Evolutionary conservation across 2,113 vertebrate genomes (phyloP).

Genomic region (Plecotus auritus): DNA sequence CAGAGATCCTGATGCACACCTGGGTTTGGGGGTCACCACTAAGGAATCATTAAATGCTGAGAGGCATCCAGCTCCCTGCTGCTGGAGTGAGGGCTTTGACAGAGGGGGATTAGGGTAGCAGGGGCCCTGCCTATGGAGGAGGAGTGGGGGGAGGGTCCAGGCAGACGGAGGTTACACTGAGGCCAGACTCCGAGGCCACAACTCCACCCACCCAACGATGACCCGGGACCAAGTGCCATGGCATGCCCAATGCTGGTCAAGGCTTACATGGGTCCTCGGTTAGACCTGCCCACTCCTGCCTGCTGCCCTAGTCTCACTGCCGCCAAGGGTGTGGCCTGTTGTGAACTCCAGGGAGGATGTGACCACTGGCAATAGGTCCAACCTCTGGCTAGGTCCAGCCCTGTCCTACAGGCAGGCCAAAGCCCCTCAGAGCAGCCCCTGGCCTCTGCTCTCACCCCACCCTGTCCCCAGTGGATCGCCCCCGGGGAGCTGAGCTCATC

Average conservation of each 20-base stretch:
- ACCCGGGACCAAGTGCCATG: not conserved
- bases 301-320: not conserved
- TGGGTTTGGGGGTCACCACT: not conserved
- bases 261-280: not conserved
- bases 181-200: not conserved
- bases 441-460: not conserved
- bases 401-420: not conserved
- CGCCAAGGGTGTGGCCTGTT: not conserved
- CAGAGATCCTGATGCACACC: not conserved
- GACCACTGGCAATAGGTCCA: not conserved
- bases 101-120: not conserved
- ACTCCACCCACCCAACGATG: fast-evolving
- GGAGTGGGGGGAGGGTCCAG: no score
- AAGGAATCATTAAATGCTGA: not conserved
- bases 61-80: not conserved
- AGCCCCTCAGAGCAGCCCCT: not conserved
- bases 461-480: not conserved
- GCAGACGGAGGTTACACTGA: not conserved
- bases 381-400: not conserved
- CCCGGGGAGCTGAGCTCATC: not conserved
- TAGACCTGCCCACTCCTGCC: not conserved
- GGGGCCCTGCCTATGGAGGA: not conserved
- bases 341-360: not conserved
- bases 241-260: no score
- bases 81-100: fast-evolving